A percentile compares a stretch with the other conserved stretches of the same genome.
Conservation (phyloP, 2,113 vertebrate species). For the Pelecanoides urinatrix region DNA sequence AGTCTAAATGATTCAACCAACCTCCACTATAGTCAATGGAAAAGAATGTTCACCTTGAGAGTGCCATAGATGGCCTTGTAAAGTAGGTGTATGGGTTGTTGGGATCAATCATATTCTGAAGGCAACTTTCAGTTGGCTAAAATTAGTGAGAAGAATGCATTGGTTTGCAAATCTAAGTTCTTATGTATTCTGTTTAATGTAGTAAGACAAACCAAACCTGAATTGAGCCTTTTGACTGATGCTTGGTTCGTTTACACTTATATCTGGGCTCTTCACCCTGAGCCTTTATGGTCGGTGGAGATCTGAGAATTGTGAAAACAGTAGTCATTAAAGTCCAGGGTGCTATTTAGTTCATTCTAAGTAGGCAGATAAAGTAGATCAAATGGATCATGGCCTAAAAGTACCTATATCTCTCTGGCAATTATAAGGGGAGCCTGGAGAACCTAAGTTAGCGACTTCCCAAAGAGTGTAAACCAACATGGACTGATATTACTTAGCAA, state of each 20-base stretch:
- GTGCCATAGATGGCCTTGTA: not conserved
- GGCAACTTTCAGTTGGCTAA: not conserved
- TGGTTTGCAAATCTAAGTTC: not conserved
- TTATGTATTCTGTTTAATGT: not conserved
- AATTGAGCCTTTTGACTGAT: not conserved
- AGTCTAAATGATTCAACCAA: not conserved
- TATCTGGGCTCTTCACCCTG: not conserved
- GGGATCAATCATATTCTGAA: not conserved
- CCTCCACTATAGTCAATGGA: not conserved
- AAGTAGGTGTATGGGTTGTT: not conserved
- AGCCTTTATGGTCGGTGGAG: not conserved
- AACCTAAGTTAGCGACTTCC: not conserved
- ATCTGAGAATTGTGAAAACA: not conserved
- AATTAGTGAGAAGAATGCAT: not conserved
- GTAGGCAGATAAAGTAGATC: not conserved
- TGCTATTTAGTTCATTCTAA: not conserved
- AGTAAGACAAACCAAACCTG: not conserved
- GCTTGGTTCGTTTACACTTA: not conserved
- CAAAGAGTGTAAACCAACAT: not conserved
- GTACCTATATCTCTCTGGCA: not conserved
- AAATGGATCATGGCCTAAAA: not conserved
- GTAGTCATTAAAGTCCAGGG: not conserved
- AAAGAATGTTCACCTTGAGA: not conserved
- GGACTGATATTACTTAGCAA: not conserved
- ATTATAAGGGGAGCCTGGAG: not conserved